phyloP scores from a whole-genome alignment of 2,113 vertebrate genomes.

The Speoplatyrhinus poulsoni region DNA sequence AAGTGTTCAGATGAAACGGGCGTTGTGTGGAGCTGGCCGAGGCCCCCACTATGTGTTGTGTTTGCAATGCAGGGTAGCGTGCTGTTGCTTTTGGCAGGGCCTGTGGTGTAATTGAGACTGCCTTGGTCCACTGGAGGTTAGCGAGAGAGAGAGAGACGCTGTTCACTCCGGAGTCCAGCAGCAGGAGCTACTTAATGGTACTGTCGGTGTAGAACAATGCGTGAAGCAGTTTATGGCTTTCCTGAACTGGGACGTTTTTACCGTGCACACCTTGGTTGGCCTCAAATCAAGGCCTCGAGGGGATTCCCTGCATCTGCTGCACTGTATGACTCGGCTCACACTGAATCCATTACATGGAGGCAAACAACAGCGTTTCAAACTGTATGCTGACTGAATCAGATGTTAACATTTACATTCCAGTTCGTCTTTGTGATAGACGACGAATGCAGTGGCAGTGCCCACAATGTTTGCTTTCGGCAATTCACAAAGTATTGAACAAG shows the following conservation, averaged over 20 bases:
- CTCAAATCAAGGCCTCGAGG: not conserved
- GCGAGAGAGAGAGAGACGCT: not conserved
- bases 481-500: too few relatives aligned
- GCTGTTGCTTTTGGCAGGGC: slow-evolving; percentile 40
- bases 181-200: not conserved
- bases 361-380: too few relatives aligned
- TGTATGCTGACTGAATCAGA: too few relatives aligned
- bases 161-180: not conserved
- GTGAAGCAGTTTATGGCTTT: not conserved
- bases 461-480: too few relatives aligned
- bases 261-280: not conserved
- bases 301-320: not conserved
- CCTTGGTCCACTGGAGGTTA: not conserved
- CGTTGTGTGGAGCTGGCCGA: slow-evolving; percentile 9
- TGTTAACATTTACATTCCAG: too few relatives aligned
- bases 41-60: slow-evolving; percentile 1
- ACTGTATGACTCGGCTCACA: too few relatives aligned
- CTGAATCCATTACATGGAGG: too few relatives aligned
- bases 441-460: too few relatives aligned
- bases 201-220: not conserved
- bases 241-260: not conserved
- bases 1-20: not conserved
- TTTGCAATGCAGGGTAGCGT: not conserved
- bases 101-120: slow-evolving; percentile 25
- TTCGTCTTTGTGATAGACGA: too few relatives aligned